Conservation (phyloP, 2,113 vertebrate species). For the Gorsachius goisagi region DNA sequence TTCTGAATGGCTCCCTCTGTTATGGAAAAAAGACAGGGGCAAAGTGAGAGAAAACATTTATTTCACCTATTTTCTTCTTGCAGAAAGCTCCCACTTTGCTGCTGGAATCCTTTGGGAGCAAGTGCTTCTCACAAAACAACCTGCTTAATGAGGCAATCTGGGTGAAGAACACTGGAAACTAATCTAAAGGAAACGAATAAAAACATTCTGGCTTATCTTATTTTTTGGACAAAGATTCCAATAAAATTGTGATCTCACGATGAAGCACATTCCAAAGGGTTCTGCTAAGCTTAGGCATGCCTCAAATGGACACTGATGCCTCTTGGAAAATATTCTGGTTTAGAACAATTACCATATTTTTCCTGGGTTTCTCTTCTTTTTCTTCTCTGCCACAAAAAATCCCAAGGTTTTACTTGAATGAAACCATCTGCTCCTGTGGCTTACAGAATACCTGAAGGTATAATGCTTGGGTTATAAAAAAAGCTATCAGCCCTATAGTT, state of each 20-base stretch:
- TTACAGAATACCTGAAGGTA: background rate
- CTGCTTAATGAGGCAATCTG: background rate
- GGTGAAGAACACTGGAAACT: background rate
- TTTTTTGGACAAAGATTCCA: slow-evolving; percentile 17
- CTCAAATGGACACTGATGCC: background rate
- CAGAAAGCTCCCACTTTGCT: background rate
- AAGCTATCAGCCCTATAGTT: background rate
- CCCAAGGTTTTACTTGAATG: background rate
- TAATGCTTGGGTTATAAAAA: background rate
- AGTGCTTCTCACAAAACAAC: background rate
- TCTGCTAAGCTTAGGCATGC: slow-evolving; percentile 32
- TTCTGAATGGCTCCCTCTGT: background rate
- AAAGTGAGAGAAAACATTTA: slow-evolving; percentile 1
- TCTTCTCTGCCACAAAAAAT: background rate
- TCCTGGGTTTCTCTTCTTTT: background rate
- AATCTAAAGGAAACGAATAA: background rate
- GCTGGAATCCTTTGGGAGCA: background rate
- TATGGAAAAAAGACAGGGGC: background rate
- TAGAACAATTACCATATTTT: slow-evolving; percentile 22
- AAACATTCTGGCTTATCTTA: background rate
- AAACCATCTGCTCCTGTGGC: background rate
- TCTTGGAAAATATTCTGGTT: slow-evolving; percentile 32
- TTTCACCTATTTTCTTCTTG: background rate
- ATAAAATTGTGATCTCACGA: background rate
- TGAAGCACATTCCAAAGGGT: slow-evolving; percentile 13